Evolutionary conservation across 2,797 vertebrate species (phyloP).

Genomic region (Heterohyrax brucei): DNA sequence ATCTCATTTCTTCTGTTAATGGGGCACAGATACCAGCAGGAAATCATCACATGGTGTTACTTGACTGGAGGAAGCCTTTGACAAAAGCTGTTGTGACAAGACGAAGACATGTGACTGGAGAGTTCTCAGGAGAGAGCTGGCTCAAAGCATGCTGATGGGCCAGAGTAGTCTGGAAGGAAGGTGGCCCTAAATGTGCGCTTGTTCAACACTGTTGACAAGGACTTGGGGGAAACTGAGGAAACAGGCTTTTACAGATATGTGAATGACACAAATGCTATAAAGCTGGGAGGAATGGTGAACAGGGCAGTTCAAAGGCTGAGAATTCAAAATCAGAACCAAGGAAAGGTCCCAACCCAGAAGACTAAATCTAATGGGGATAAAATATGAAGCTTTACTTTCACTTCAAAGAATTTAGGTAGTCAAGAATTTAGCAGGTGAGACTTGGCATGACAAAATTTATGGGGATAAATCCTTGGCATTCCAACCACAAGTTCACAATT

Average conservation of each 20-base stretch:
- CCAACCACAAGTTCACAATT: not conserved
- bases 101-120: not conserved
- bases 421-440: not conserved
- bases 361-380: not conserved
- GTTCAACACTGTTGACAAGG: not conserved
- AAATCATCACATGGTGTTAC: constrained; percentile 35
- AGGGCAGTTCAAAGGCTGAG: not conserved
- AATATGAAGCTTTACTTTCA: not conserved
- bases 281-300: not conserved
- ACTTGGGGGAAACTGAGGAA: not conserved
- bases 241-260: not conserved
- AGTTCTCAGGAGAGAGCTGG: not conserved
- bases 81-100: constrained; percentile 63
- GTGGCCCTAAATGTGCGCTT: not conserved
- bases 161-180: not conserved
- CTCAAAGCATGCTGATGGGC: rapidly evolving
- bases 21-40: constrained; percentile 51
- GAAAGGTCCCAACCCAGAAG: not conserved
- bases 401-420: not conserved
- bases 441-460: not conserved
- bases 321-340: constrained; percentile 1
- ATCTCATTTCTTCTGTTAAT: constrained; percentile 68
- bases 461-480: not conserved
- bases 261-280: not conserved
- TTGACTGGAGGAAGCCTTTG: constrained; percentile 60